Conservation (phyloP, 2,888 invertebrate species). For the Piscicola geometra region DNA sequence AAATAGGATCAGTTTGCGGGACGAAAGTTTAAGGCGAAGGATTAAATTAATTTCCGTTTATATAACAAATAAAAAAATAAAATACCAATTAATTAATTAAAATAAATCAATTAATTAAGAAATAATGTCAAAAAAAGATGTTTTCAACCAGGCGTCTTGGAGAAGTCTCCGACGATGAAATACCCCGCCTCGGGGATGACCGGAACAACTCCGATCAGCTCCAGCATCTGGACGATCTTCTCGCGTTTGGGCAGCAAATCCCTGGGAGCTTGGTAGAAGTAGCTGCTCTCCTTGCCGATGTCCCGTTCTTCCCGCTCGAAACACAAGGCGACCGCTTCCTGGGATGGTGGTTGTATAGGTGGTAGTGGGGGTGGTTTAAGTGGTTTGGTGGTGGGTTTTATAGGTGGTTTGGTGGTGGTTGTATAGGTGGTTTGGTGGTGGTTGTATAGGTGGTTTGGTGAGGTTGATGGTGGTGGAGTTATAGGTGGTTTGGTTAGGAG, state of each 20-base stretch:
- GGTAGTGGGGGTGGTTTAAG: no score
- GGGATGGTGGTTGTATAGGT: background rate
- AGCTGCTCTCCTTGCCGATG: conserved; percentile 68
- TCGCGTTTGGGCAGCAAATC: conserved; percentile 63
- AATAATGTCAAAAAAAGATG: no score
- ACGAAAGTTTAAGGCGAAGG: background rate
- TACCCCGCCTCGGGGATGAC: conserved; percentile 93
- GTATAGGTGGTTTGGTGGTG: background rate
- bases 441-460: no score
- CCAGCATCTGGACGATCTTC: conserved; percentile 49
- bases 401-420: no score
- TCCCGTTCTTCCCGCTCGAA: conserved; percentile 78
- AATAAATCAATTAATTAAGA: no score
- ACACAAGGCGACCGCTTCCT: conserved; percentile 85
- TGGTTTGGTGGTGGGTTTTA: no score
- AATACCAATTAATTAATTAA: no score
- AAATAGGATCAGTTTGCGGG: background rate
- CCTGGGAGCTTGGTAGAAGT: conserved; percentile 72
- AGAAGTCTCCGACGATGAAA: conserved; percentile 92
- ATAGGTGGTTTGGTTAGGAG: no score
- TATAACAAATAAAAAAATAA: no score
- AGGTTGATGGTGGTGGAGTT: no score
- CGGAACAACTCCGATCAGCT: conserved; percentile 78
- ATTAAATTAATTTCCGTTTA: no score
- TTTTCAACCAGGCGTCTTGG: no score